These are phyloP conservation scores for Cloeon dipterum DNA, from an alignment of 2,888 invertebrate species.

Conservation along the genomic window DNA sequence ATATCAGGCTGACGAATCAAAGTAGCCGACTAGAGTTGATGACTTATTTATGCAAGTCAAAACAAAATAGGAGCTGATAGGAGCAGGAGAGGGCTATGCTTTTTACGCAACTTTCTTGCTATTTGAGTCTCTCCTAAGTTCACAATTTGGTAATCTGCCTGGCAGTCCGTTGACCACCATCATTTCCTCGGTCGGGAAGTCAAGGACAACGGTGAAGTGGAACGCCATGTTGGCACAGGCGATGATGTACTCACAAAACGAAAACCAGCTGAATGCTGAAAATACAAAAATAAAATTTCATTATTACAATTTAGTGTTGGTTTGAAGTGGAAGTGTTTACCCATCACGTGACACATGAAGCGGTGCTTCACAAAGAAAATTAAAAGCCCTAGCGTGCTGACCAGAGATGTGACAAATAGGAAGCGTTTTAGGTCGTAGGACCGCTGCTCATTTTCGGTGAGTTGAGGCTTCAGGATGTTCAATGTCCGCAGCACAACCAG, in stretches of 20 bases:
- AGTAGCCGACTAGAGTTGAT: too few relatives aligned
- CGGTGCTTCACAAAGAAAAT: slow-evolving; percentile 78
- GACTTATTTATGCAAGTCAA: too few relatives aligned
- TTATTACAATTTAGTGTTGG: background rate
- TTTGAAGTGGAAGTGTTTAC: slow-evolving; percentile 26
- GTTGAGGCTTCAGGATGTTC: slow-evolving; percentile 16
- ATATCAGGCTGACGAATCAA: too few relatives aligned
- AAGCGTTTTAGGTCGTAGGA: slow-evolving; percentile 36
- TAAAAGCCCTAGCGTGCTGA: slow-evolving; percentile 60
- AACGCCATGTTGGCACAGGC: slow-evolving; percentile 84
- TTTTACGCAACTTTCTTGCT: too few relatives aligned
- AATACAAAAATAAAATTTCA: slow-evolving; percentile 2
- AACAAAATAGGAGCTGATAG: too few relatives aligned
- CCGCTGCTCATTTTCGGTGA: slow-evolving; percentile 16
- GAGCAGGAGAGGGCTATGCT: too few relatives aligned
- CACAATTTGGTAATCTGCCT: too few relatives aligned
- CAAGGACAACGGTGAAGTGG: slow-evolving; percentile 66
- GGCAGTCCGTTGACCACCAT: slow-evolving; percentile 29
- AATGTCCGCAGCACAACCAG: slow-evolving; percentile 38
- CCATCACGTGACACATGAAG: slow-evolving; percentile 68
- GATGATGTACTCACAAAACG: slow-evolving; percentile 77
- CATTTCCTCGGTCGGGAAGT: slow-evolving; percentile 63
- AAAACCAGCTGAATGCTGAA: slow-evolving; percentile 87
- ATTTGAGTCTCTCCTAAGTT: too few relatives aligned
- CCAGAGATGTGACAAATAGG: slow-evolving; percentile 50